Evolutionary conservation across 2,113 vertebrate species (phyloP).

Genomic region (Spea bombifrons): DNA sequence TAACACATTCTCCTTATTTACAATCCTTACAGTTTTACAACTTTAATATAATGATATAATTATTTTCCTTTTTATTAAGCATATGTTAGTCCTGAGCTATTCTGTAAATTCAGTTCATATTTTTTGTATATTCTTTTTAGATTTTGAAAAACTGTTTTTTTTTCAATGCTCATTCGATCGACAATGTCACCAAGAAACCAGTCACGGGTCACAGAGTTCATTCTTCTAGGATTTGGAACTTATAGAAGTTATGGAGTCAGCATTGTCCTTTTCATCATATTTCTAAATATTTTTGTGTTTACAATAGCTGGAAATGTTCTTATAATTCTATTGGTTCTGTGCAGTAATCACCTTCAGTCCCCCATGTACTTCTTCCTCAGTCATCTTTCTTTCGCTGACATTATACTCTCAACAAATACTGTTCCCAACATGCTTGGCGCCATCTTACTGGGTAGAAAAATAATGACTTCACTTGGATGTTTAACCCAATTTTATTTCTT

Average conservation of each 20-base stretch:
- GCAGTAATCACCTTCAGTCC: conserved; percentile 32
- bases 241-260: background rate
- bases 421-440: conserved; percentile 51
- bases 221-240: conserved; percentile 24
- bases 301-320: conserved; percentile 44
- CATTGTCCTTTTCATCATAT: conserved; percentile 23
- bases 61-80: no score
- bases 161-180: background rate
- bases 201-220: conserved; percentile 26
- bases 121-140: background rate
- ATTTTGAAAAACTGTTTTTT: background rate
- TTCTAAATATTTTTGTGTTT: conserved; percentile 42
- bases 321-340: conserved; percentile 42
- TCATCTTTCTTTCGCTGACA: conserved; percentile 52
- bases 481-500: conserved; percentile 50
- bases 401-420: conserved; percentile 48
- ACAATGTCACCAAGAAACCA: background rate
- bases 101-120: no score
- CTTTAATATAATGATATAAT: no score
- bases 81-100: no score
- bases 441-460: background rate
- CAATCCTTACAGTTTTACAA: no score
- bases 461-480: conserved; percentile 32
- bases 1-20: no score
- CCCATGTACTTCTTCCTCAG: conserved; percentile 54